These are phyloP conservation scores for Eristalis intricaria DNA, from an alignment of 2,888 invertebrate species.

Conservation along the genomic window DNA sequence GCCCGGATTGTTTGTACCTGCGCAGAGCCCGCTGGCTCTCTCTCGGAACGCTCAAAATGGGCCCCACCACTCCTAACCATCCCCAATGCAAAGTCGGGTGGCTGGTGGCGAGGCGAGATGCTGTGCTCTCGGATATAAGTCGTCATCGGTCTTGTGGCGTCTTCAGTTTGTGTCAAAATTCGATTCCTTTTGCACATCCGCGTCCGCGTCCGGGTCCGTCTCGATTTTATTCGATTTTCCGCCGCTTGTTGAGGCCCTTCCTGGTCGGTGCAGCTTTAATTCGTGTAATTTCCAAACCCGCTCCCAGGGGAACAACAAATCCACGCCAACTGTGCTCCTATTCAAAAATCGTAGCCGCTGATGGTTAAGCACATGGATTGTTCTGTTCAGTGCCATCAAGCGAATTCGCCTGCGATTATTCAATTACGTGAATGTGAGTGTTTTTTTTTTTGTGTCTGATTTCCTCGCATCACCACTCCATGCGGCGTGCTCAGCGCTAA, in stretches of 20 bases:
- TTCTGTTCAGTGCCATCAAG: conserved; percentile 1
- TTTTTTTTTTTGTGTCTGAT: conserved; percentile 28
- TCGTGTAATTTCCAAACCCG: conserved; percentile 15
- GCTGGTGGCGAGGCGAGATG: conserved; percentile 25
- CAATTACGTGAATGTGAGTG: conserved; percentile 52
- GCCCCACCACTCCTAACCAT: conserved; percentile 47
- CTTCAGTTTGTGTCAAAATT: conserved; percentile 65
- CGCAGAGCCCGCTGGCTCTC: conserved; percentile 35
- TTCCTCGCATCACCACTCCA: conserved; percentile 28
- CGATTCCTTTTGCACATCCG: conserved; percentile 43
- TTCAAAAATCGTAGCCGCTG: neutral
- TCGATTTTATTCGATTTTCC: conserved; percentile 3
- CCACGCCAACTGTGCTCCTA: neutral
- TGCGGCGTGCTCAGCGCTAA: neutral
- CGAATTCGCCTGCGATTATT: conserved; percentile 66
- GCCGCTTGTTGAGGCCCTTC: conserved; percentile 16
- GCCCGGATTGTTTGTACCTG: conserved; percentile 64
- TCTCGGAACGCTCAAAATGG: conserved; percentile 22
- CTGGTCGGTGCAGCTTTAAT: conserved; percentile 26
- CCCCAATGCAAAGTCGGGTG: conserved; percentile 34
- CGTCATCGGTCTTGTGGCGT: conserved; percentile 30
- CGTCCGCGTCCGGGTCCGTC: neutral
- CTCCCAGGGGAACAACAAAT: neutral
- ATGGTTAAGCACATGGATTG: neutral
- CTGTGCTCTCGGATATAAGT: conserved; percentile 56